phyloP scores from a whole-genome alignment of 2,888 invertebrate genomes.

The Amphipoea lucens region DNA sequence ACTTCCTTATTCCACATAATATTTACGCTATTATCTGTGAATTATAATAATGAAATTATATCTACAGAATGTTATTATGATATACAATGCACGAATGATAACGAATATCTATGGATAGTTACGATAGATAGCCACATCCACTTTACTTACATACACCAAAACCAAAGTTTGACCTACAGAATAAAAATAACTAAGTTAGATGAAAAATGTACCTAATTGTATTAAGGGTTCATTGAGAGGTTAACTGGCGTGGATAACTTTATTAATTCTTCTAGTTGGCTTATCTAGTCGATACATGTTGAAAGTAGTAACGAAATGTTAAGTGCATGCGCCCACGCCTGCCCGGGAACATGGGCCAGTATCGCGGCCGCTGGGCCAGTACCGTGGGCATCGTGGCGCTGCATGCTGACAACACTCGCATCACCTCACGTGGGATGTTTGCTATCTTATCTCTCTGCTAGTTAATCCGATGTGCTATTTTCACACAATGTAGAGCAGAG shows the following conservation, averaged over 20 bases:
- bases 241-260: constrained; percentile 77
- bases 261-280: constrained; percentile 76
- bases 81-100: constrained; percentile 30
- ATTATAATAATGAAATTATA: constrained; percentile 27
- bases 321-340: constrained; percentile 83
- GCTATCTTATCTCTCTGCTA: constrained; percentile 85
- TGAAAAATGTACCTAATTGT: constrained; percentile 29
- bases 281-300: constrained; percentile 80
- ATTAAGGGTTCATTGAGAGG: constrained; percentile 61
- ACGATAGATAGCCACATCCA: constrained; percentile 1
- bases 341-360: constrained; percentile 53
- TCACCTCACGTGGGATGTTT: constrained; percentile 81
- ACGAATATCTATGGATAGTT: constrained; percentile 18
- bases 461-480: constrained; percentile 83
- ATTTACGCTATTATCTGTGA: constrained; percentile 36
- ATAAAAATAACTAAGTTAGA: not conserved
- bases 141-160: not conserved
- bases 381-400: constrained; percentile 27
- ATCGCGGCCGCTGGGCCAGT: constrained; percentile 28
- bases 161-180: constrained; percentile 22
- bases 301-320: constrained; percentile 83
- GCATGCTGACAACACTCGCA: constrained; percentile 57
- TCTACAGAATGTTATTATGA: constrained; percentile 21
- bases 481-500: constrained; percentile 78
- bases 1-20: constrained; percentile 45